A percentile compares a stretch with the other conserved stretches of the same genome.
Evolutionary conservation across 2,797 vertebrate species (phyloP).

Genomic region (Mycteria americana): DNA sequence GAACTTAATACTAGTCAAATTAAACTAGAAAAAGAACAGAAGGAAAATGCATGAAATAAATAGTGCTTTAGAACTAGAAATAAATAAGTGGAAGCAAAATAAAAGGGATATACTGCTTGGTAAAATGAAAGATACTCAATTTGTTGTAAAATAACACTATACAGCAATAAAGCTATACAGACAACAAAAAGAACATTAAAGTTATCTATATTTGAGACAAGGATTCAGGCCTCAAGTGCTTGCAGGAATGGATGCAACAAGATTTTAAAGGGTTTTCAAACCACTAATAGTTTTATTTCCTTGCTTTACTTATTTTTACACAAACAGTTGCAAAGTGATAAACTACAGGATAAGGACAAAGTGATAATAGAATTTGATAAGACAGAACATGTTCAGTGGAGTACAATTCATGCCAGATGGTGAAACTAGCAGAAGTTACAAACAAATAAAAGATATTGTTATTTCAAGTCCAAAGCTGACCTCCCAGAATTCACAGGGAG

Average conservation of each 20-base stretch:
- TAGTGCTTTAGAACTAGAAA: neutral
- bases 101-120: neutral
- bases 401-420: neutral
- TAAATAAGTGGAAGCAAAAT: neutral
- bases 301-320: conserved; percentile 34
- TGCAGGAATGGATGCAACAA: neutral
- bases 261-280: conserved; percentile 30
- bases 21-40: neutral
- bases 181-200: neutral
- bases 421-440: neutral
- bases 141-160: neutral
- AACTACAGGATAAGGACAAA: conserved; percentile 15
- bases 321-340: neutral
- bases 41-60: neutral
- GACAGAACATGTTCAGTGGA: neutral
- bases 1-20: neutral
- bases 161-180: neutral
- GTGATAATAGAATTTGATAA: conserved; percentile 51
- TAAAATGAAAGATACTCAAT: neutral
- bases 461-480: neutral
- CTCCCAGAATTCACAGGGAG: neutral
- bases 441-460: neutral
- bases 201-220: conserved; percentile 7
- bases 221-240: neutral
- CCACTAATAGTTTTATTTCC: conserved; percentile 32